phyloP scores from a whole-genome alignment of 2,797 vertebrate genomes.

The Rhadinocentrus ornatus region DNA sequence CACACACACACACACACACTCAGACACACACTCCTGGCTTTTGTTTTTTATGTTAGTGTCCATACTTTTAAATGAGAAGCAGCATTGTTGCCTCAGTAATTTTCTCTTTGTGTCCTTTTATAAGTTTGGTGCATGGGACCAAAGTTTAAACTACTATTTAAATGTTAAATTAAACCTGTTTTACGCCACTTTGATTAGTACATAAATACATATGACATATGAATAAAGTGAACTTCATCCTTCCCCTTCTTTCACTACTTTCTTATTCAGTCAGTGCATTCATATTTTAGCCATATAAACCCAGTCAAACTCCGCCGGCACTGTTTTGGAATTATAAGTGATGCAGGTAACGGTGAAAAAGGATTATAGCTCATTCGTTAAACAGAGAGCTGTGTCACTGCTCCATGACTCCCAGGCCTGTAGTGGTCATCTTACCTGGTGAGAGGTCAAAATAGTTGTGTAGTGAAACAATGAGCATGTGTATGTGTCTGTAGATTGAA shows the following conservation, averaged over 20 bases:
- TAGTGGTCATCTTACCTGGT: background rate
- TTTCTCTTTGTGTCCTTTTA: background rate
- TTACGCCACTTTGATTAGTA: background rate
- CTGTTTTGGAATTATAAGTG: conserved; percentile 11
- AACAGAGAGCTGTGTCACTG: background rate
- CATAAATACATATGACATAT: background rate
- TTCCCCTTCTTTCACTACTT: background rate
- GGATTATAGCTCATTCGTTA: conserved; percentile 45
- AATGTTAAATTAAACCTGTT: background rate
- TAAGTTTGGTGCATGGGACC: too few species aligned
- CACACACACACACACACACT: background rate
- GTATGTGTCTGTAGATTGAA: background rate
- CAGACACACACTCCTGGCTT: background rate
- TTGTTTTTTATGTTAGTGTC: background rate
- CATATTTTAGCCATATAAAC: conserved; percentile 64
- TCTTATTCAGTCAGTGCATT: conserved; percentile 23
- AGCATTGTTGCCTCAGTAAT: background rate
- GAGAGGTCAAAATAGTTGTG: background rate
- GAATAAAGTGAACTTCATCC: background rate
- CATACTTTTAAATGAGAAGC: background rate
- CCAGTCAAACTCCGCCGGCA: conserved; percentile 16
- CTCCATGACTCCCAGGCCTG: background rate
- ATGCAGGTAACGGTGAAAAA: conserved; percentile 23
- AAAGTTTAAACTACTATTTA: background rate
- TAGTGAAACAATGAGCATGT: background rate